These are phyloP conservation scores for Vultur gryphus DNA, from an alignment of 2,797 vertebrate species.

Conservation along the genomic window DNA sequence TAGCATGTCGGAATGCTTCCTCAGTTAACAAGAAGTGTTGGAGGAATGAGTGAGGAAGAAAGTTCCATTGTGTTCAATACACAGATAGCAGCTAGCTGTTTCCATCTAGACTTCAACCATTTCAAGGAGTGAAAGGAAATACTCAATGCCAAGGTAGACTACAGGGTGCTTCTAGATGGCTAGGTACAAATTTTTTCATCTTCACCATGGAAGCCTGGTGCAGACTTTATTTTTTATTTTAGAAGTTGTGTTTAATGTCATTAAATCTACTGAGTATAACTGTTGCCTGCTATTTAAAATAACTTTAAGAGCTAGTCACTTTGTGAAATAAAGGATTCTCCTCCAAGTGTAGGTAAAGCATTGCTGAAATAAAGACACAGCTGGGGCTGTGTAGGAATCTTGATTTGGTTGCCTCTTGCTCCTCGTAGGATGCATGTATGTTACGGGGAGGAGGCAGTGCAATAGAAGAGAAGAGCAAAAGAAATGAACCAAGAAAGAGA, in stretches of 20 bases:
- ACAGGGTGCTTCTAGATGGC: background rate
- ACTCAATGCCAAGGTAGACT: background rate
- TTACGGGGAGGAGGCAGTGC: background rate
- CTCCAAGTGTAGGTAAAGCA: background rate
- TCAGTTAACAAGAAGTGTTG: background rate
- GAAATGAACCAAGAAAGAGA: background rate
- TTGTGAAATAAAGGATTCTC: background rate
- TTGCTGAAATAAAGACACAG: background rate
- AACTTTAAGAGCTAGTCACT: background rate
- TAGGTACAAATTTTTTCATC: background rate
- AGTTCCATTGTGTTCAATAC: background rate
- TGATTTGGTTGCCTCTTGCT: background rate
- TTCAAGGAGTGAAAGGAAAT: background rate
- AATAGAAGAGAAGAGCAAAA: background rate
- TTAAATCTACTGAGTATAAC: background rate
- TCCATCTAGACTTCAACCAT: background rate
- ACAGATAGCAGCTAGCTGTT: background rate
- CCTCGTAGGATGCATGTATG: background rate
- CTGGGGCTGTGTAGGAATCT: background rate
- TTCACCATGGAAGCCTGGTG: background rate
- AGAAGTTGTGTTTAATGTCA: background rate
- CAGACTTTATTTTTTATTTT: background rate
- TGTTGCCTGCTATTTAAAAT: background rate
- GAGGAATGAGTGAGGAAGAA: background rate
- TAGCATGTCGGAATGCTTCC: background rate